Conservation (phyloP, 2,797 vertebrate genomes). For the Sebastes hopkinsi region DNA sequence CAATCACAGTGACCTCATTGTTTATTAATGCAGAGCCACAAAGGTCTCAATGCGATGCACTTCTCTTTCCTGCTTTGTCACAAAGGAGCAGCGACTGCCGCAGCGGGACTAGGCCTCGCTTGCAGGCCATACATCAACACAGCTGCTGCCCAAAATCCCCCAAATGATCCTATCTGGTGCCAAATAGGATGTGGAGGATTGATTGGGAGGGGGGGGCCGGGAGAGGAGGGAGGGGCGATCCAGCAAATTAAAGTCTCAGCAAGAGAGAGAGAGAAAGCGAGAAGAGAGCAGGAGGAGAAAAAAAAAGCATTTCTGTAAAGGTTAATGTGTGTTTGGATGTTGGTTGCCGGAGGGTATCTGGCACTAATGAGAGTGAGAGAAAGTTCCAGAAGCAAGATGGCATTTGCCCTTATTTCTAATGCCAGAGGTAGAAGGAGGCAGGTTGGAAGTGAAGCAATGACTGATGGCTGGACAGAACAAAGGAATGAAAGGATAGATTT, state of each 20-base stretch:
- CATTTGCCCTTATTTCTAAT: constrained; percentile 52
- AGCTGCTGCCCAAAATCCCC: constrained; percentile 41
- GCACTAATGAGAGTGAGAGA: constrained; percentile 67
- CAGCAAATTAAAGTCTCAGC: constrained; percentile 43
- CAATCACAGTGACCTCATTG: constrained; percentile 21
- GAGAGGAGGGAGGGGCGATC: neutral
- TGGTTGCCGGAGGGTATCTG: constrained; percentile 55
- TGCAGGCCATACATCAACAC: constrained; percentile 54
- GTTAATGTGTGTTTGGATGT: constrained; percentile 76
- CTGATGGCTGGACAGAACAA: neutral
- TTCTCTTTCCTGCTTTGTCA: neutral
- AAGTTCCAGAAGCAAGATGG: constrained; percentile 59
- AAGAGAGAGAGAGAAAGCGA: constrained; percentile 1
- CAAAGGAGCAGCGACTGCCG: constrained; percentile 40
- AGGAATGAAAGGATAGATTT: neutral
- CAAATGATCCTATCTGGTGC: constrained; percentile 41
- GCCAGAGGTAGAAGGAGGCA: constrained; percentile 21
- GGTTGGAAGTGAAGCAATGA: neutral
- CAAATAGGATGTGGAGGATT: constrained; percentile 23
- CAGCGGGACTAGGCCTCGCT: neutral
- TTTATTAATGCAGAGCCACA: constrained; percentile 33
- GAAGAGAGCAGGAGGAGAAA: neutral
- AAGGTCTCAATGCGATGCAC: neutral
- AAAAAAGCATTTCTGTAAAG: constrained; percentile 58
- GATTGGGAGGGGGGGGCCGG: neutral